Conservation (phyloP, 2,113 vertebrate genomes). For the Benitochromis conjunctus region DNA sequence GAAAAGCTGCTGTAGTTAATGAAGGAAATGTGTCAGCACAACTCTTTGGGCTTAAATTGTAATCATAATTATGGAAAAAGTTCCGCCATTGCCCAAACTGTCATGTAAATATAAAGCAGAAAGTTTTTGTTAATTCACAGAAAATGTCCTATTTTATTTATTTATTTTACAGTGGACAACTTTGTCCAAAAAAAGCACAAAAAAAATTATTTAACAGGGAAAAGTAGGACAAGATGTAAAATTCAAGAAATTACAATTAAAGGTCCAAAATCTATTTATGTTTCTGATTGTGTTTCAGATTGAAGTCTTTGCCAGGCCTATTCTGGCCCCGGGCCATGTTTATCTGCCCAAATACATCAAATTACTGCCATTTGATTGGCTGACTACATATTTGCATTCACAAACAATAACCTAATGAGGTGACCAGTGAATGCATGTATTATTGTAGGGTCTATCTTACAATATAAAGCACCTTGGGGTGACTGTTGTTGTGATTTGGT, state of each 20-base stretch:
- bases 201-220: no score
- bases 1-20: not conserved
- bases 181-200: no score
- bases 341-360: not conserved
- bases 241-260: not conserved
- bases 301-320: not conserved
- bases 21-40: not conserved
- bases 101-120: not conserved
- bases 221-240: no score
- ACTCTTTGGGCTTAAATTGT: not conserved
- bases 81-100: not conserved
- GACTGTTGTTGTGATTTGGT: not conserved
- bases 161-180: no score
- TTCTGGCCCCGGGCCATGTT: not conserved
- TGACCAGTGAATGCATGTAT: not conserved
- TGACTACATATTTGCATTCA: not conserved
- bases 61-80: not conserved
- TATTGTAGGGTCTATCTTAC: not conserved
- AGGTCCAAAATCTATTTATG: not conserved
- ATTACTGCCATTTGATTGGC: not conserved
- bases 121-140: no score
- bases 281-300: not conserved
- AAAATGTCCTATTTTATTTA: no score
- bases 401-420: not conserved
- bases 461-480: not conserved